A percentile compares a stretch with the other conserved stretches of the same genome.
Conservation (phyloP, 2,113 vertebrate species). For the Sphyrna mokarran region DNA sequence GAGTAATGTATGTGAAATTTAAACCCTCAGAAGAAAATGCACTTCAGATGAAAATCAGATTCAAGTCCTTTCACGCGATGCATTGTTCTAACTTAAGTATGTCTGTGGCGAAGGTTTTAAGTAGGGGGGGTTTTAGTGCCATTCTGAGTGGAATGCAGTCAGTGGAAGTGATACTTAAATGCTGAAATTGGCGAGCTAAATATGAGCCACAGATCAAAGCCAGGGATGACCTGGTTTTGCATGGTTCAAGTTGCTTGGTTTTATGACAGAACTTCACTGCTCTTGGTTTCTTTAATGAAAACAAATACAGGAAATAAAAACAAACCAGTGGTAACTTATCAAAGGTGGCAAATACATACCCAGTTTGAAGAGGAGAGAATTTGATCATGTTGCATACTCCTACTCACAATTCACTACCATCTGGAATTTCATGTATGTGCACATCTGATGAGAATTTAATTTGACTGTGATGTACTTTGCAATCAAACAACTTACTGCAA, state of each 20-base stretch:
- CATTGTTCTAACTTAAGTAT: background rate
- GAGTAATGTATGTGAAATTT: background rate
- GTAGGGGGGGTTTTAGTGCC: background rate
- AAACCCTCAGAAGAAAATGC: background rate
- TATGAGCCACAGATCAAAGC: background rate
- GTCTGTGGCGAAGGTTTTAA: background rate
- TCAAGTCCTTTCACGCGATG: background rate
- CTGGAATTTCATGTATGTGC: background rate
- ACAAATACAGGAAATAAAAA: background rate
- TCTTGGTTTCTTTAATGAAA: background rate
- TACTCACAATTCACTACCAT: background rate
- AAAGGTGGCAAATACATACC: background rate
- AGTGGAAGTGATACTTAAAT: background rate
- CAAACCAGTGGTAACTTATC: background rate
- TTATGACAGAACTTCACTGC: background rate
- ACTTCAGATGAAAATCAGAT: background rate
- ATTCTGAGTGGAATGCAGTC: background rate
- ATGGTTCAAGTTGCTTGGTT: background rate
- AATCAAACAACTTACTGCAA: background rate
- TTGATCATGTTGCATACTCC: background rate
- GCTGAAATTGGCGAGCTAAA: background rate
- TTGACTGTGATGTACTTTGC: background rate
- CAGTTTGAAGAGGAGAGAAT: background rate
- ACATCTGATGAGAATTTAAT: background rate
- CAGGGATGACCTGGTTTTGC: background rate